Base-by-base conservation (phyloP, 2,797 vertebrate species). In the Coregonus suidteri region DNA sequence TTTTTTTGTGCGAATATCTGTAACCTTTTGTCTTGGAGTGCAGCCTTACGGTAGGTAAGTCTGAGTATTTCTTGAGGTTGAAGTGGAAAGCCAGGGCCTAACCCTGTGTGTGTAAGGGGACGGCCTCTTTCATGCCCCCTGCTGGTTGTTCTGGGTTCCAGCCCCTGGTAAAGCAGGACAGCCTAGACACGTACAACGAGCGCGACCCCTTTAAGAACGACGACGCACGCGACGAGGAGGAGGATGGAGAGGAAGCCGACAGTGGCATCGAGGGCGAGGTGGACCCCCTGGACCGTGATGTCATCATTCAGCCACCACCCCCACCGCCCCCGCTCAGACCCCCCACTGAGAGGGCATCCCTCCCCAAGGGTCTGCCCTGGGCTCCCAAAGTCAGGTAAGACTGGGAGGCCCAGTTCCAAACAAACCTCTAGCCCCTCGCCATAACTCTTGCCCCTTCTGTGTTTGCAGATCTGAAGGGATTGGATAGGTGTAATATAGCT, bases 281-380 rank as follows among this genome's bases (percentile, higher is more conserved):
- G 85, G 97, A 99, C 83, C 94, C 95, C 7, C 76, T 99, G 79
- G 98, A 99, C 85, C 89, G 96, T 3, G 97, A 97, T 0, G 84
- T 95, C 0, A 91, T 97, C 34, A 88, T 97, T 75, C 95, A 97
- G 0, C 88, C 91, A 0, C 86, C 93, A 0, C 94, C 95, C 0
- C 88, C 91, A 0, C 86, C 93, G 0, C 94, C 95, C 0, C 89
- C 94, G 0, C 88, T 96, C 31, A 92, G 92, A 53, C 93, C 90
- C 0, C 93, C 95, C 0, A 90, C 95, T 0, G 97, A 98, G 16
- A 94, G 94, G 77, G 91, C 98, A 62, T 94, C 95, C 53, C 97
- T 98, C 89, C 98, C 98, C 75, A 98, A 97, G 79, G 97, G 98
- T n/a, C 95, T 99, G 0, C 98, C 98, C 20, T 99, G 98, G 98